These are phyloP conservation scores for Manis javanica DNA, from an alignment of 2,797 vertebrate species.

Conservation along the genomic window DNA sequence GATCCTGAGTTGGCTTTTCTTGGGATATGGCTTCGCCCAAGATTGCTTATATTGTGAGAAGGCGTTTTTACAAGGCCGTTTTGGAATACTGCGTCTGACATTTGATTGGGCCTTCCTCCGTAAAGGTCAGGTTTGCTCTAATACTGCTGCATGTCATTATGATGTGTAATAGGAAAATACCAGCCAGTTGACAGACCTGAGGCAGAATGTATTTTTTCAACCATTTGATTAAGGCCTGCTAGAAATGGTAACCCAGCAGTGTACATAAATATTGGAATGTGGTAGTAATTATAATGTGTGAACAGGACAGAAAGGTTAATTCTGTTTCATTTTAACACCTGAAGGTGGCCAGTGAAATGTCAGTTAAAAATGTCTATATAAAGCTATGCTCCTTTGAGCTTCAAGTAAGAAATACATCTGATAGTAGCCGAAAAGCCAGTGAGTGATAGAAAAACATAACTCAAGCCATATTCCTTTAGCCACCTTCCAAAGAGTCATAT, in stretches of 20 bases:
- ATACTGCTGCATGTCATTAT: neutral
- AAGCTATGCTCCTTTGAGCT: neutral
- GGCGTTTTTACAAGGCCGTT: neutral
- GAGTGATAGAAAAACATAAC: neutral
- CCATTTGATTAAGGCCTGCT: neutral
- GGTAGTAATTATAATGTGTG: constrained; percentile 41
- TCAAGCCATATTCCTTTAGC: neutral
- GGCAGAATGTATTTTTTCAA: constrained; percentile 38
- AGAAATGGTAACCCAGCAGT: neutral
- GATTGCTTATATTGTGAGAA: neutral
- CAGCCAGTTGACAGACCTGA: constrained; percentile 1
- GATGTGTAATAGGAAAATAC: accelerated
- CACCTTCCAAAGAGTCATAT: accelerated
- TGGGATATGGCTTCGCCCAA: neutral
- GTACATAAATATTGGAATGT: constrained; percentile 30
- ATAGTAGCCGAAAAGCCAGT: neutral
- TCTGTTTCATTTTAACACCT: constrained; percentile 61
- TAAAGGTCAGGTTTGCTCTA: constrained; percentile 14
- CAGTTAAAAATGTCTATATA: neutral
- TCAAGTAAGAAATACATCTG: neutral
- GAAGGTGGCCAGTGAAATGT: constrained; percentile 48
- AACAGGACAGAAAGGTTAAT: constrained; percentile 51
- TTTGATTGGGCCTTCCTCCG: constrained; percentile 6
- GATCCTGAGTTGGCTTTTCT: neutral
- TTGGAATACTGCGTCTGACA: constrained; percentile 9